These are phyloP conservation scores for Echiichthys vipera DNA, from an alignment of 2,797 vertebrate species.

Conservation along the genomic window DNA sequence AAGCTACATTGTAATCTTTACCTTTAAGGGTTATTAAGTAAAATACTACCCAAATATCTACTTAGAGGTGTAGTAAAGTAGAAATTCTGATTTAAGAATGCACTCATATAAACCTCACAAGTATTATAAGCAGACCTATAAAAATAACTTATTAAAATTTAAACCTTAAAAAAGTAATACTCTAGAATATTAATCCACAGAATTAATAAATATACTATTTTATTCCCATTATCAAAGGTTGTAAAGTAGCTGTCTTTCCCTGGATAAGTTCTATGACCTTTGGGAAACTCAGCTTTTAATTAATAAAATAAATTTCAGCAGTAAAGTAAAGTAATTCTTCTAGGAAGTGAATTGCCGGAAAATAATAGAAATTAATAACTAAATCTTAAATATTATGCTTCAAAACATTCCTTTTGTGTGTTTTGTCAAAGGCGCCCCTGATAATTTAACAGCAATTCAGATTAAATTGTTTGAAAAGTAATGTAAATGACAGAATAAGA, in stretches of 20 bases:
- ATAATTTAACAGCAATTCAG: background rate
- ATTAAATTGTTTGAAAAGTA: background rate
- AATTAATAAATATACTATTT: background rate
- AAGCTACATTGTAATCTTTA: background rate
- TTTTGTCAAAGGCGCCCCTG: background rate
- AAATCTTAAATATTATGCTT: background rate
- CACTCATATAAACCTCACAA: background rate
- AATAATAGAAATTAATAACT: slow-evolving; percentile 4
- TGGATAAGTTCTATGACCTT: background rate
- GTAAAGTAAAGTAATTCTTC: too few relatives aligned
- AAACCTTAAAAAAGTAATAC: background rate
- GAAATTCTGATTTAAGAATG: background rate
- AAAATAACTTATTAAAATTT: background rate
- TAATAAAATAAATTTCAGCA: too few relatives aligned
- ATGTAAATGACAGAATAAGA: background rate
- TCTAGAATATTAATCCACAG: background rate
- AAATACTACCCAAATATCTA: background rate
- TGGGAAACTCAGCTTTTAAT: too few relatives aligned
- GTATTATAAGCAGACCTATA: background rate
- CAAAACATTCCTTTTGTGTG: background rate
- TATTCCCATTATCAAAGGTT: background rate
- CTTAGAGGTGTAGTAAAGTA: background rate
- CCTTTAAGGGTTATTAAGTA: background rate
- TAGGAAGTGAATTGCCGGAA: background rate
- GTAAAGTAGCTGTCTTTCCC: background rate